Evolutionary conservation across 2,888 invertebrate genomes (phyloP), one percentile per base, ranked within the genome.

Genomic region (Notodonta ziczac): DNA sequence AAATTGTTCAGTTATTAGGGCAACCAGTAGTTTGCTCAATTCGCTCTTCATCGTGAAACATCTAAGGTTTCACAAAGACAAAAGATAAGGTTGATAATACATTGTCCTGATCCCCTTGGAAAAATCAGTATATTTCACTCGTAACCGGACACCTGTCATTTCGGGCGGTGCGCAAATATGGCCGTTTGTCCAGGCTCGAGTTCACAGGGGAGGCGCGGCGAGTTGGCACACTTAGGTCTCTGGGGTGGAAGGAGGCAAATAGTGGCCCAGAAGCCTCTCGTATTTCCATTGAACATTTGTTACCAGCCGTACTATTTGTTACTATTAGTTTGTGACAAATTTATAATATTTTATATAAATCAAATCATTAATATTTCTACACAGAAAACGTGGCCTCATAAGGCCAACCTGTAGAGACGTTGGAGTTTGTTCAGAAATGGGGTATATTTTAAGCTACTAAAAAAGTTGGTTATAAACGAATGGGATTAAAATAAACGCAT

Each of bases 41-140:
- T 35, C 35, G 4, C 4, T 35, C 35, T 7, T 35, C 35, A 7
- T 35, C 35, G 5, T 35, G 35, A 4, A 46, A 46, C n/a, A 24
- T 24, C n/a, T 46, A n/a, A 5, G 13, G 46, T 46, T 46, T 46
- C 46, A 6, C 46, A 46, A 46, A 46, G 46, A n/a, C 46, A 46
- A 13, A 46, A 46, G 46, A 46, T 46, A 46, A n/a, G 46, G 13
- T n/a, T 50, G 4, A 16, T 16, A 50, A 50, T 16, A 50, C 16
- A 50, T 50, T 16, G 16, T 3, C 9, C 50, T 9, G 50, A 50
- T 50, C 16, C 48, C 16, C 16, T 50, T 16, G 16, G 16, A 8
- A 50, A 50, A 50, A 50, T 50, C 50, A 50, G 50, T 50, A 50
- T 50, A 50, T 50, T 16, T 50, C 50, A 50, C 50, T 14, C 8